A percentile compares a stretch with the other conserved stretches of the same genome.
Conservation (phyloP, 2,113 vertebrate species). For the Ctenomys sociabilis region DNA sequence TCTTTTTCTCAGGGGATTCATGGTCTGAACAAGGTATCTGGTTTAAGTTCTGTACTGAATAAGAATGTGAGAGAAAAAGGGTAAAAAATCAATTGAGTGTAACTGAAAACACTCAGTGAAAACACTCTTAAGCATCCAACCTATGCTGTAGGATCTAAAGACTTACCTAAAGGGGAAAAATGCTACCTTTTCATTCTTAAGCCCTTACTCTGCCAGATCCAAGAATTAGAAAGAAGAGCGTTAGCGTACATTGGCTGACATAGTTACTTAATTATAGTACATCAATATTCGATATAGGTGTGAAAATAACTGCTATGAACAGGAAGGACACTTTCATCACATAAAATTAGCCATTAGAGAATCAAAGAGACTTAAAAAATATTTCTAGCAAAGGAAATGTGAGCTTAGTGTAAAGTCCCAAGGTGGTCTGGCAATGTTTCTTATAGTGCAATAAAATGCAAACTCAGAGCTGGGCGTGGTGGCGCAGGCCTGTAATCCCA, state of each 20-base stretch:
- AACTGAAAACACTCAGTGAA: too few species aligned
- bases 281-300: not conserved
- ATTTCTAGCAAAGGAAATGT: not conserved
- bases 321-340: not conserved
- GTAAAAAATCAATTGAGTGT: not conserved
- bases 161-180: constrained; percentile 6
- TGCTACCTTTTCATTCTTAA: not conserved
- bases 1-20: not conserved
- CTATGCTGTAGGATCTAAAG: not conserved
- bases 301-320: constrained; percentile 40
- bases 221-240: not conserved
- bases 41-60: constrained; percentile 38
- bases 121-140: not conserved
- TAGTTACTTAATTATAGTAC: constrained; percentile 10
- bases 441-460: not conserved
- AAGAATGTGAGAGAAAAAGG: not conserved
- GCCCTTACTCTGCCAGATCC: constrained; percentile 40
- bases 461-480: too few species aligned
- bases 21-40: constrained; percentile 1
- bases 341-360: constrained; percentile 23
- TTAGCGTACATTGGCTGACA: not conserved
- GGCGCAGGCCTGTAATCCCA: too few species aligned
- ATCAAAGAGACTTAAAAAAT: not conserved
- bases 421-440: not conserved
- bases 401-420: not conserved